phyloP scores from a whole-genome alignment of 2,888 invertebrate genomes.

The Reticulitermes lucifugus region DNA sequence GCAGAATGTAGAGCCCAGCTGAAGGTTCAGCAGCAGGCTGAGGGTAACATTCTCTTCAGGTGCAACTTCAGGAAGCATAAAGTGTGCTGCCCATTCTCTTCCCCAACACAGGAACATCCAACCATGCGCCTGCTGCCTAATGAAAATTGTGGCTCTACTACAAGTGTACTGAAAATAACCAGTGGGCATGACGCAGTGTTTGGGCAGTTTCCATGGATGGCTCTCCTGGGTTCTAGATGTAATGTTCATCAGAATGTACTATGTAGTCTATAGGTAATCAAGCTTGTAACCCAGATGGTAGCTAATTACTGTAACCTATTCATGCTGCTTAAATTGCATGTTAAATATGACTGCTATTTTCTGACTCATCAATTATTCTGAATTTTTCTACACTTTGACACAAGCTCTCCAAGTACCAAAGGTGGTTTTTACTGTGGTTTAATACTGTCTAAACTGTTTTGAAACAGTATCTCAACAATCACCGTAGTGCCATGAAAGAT shows the following conservation, averaged over 20 bases:
- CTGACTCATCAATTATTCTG: no score
- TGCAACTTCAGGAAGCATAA: not conserved
- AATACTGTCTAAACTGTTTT: no score
- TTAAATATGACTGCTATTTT: no score
- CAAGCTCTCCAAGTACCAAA: no score
- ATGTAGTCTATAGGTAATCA: conserved; percentile 15
- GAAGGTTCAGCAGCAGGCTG: no score
- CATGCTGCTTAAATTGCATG: no score
- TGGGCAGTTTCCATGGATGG: conserved; percentile 55
- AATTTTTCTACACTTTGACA: no score
- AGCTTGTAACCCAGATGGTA: not conserved
- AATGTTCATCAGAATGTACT: conserved; percentile 29
- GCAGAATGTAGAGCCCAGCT: not conserved
- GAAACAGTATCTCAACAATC: no score
- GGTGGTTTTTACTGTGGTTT: no score
- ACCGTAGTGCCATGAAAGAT: no score
- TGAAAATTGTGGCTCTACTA: conserved; percentile 46
- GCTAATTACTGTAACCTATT: not conserved
- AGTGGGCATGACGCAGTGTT: conserved; percentile 48
- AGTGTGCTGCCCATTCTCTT: conserved; percentile 17
- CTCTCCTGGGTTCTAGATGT: conserved; percentile 51
- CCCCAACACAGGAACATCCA: not conserved
- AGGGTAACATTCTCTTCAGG: conserved; percentile 10
- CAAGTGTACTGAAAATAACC: conserved; percentile 43
- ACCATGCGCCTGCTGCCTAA: conserved; percentile 36